A percentile compares a stretch with the other conserved stretches of the same genome.
phyloP scores from a whole-genome alignment of 1,140 invertebrate genomes.

The Drosophila gunungcola region DNA sequence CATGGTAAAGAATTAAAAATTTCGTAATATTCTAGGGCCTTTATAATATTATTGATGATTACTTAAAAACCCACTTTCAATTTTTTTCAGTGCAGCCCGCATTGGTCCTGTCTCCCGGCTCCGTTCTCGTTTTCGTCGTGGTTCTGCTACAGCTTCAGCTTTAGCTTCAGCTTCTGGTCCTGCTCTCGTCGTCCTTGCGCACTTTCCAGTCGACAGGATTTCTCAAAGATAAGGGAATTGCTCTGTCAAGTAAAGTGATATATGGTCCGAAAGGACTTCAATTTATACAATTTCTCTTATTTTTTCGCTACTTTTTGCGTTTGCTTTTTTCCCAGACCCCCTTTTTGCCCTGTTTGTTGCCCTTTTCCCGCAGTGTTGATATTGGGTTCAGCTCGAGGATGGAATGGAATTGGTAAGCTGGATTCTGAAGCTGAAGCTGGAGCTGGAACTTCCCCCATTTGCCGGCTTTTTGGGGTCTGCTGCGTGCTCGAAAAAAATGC shows the following conservation, averaged over 20 bases:
- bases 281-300: constrained; percentile 85
- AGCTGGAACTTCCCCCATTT: constrained; percentile 9
- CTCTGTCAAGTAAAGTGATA: constrained; percentile 85
- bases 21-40: too few relatives aligned
- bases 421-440: constrained; percentile 38
- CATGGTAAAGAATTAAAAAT: too few relatives aligned
- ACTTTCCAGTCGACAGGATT: constrained; percentile 84
- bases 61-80: background rate
- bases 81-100: constrained; percentile 51
- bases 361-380: constrained; percentile 64
- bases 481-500: constrained; percentile 79
- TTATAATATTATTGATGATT: too few relatives aligned
- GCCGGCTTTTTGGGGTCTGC: constrained; percentile 58
- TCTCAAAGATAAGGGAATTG: constrained; percentile 85
- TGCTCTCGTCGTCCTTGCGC: constrained; percentile 70
- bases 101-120: constrained; percentile 59
- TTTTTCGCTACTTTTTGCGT: constrained; percentile 82
- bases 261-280: constrained; percentile 85
- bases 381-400: constrained; percentile 51
- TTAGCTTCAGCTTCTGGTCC: constrained; percentile 25
- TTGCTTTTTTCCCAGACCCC: constrained; percentile 63
- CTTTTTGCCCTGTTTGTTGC: constrained; percentile 54
- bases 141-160: constrained; percentile 21
- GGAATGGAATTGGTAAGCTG: constrained; percentile 39
- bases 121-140: constrained; percentile 52